Percentiles rank a stretch among this genome's conserved stretches.
These are phyloP conservation scores for Pogonus chalceus DNA, from an alignment of 1,140 invertebrate genomes.

Conservation along the genomic window DNA sequence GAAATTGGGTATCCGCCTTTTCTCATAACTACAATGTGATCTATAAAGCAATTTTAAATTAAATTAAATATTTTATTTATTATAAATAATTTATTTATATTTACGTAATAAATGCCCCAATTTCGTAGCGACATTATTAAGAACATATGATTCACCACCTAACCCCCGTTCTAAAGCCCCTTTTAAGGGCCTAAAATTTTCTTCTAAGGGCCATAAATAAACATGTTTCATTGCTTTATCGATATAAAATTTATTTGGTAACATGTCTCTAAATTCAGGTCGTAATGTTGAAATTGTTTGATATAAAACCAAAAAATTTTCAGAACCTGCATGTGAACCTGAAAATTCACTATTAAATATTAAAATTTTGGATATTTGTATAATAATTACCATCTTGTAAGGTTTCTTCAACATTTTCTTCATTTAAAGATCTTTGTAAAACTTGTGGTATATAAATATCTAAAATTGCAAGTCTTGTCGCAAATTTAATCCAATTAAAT, in stretches of 20 bases:
- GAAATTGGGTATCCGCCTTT: conserved; percentile 41
- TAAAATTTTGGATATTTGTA: conserved; percentile 36
- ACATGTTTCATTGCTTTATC: conserved; percentile 4
- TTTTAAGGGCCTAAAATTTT: conserved; percentile 29
- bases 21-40: conserved; percentile 41
- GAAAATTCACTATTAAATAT: conserved; percentile 21
- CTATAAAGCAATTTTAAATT: conserved; percentile 32
- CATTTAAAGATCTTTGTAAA: conserved; percentile 39
- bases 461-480: conserved; percentile 41
- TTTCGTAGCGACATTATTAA: conserved; percentile 34
- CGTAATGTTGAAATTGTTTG: conserved; percentile 45
- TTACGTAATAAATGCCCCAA: conserved; percentile 40
- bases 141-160: conserved; percentile 37
- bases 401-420: conserved; percentile 34
- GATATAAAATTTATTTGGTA: conserved; percentile 13
- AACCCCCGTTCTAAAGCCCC: conserved; percentile 32
- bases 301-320: conserved; percentile 39
- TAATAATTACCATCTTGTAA: conserved; percentile 29
- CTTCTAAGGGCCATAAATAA: conserved; percentile 17
- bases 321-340: not conserved
- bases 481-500: conserved; percentile 38
- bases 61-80: conserved; percentile 3
- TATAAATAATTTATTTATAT: conserved; percentile 7
- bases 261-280: conserved; percentile 34
- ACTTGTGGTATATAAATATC: conserved; percentile 43